Conservation (phyloP, 2,113 vertebrate genomes). For the Coracopsis vasa region DNA sequence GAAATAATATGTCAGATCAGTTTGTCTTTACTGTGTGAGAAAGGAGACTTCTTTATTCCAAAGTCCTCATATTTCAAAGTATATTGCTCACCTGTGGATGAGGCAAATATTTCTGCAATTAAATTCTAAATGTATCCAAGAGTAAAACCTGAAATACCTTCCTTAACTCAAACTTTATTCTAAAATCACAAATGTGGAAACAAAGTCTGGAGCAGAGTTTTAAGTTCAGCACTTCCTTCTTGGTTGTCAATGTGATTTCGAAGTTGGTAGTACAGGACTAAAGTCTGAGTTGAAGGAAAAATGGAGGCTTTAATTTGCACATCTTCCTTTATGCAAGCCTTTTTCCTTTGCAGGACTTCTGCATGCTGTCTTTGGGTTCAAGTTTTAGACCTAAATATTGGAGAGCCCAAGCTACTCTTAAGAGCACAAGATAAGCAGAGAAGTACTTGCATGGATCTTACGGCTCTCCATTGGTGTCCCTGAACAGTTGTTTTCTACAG, state of each 20-base stretch:
- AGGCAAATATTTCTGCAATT: neutral
- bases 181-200: neutral
- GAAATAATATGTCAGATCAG: neutral
- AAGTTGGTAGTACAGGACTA: neutral
- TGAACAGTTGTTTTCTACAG: neutral
- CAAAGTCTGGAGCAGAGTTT: neutral
- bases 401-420: neutral
- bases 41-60: neutral
- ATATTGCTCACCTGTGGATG: neutral
- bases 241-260: neutral
- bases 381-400: neutral
- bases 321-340: neutral
- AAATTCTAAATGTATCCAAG: neutral
- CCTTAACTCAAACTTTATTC: neutral
- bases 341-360: neutral
- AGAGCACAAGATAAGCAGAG: neutral
- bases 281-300: neutral
- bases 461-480: neutral
- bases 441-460: neutral
- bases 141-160: neutral
- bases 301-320: neutral
- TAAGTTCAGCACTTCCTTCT: neutral
- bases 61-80: neutral
- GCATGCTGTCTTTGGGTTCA: neutral
- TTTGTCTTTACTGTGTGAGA: neutral